Evolutionary conservation across 2,797 vertebrate genomes (phyloP).

Genomic region (Bradypodion ventrale): DNA sequence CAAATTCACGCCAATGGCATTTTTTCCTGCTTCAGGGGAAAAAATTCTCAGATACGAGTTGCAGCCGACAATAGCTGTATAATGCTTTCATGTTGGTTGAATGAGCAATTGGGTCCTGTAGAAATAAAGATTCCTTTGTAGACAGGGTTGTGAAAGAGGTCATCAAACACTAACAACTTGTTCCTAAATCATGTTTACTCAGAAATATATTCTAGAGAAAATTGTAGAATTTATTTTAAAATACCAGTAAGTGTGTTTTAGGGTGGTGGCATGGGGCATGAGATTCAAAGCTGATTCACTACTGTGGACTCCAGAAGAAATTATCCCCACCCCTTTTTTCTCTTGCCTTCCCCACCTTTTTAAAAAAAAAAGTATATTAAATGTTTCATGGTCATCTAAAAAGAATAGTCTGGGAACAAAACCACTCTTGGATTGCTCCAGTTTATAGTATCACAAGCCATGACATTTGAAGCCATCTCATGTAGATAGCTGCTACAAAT

Average conservation of each 20-base stretch:
- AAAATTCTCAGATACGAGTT: too few species aligned
- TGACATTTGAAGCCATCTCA: neutral
- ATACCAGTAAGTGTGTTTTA: neutral
- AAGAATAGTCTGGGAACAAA: neutral
- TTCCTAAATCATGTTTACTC: neutral
- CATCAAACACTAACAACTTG: neutral
- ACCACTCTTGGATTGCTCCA: neutral
- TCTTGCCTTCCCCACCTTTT: too few species aligned
- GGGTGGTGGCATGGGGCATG: neutral
- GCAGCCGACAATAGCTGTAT: too few species aligned
- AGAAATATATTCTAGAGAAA: neutral
- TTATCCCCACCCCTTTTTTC: neutral
- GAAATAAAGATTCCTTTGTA: neutral
- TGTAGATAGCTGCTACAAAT: neutral
- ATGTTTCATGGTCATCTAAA: neutral
- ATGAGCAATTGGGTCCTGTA: neutral
- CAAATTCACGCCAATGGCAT: too few species aligned
- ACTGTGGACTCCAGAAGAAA: neutral
- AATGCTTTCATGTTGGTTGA: neutral
- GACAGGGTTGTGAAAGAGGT: neutral
- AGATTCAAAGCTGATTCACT: neutral
- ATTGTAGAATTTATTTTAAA: neutral
- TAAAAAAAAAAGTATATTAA: constrained; percentile 4
- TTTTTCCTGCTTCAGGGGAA: too few species aligned
- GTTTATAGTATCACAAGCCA: neutral